These are phyloP conservation scores for Pelodiscus sinensis DNA, from an alignment of 2,113 vertebrate species.

Conservation along the genomic window DNA sequence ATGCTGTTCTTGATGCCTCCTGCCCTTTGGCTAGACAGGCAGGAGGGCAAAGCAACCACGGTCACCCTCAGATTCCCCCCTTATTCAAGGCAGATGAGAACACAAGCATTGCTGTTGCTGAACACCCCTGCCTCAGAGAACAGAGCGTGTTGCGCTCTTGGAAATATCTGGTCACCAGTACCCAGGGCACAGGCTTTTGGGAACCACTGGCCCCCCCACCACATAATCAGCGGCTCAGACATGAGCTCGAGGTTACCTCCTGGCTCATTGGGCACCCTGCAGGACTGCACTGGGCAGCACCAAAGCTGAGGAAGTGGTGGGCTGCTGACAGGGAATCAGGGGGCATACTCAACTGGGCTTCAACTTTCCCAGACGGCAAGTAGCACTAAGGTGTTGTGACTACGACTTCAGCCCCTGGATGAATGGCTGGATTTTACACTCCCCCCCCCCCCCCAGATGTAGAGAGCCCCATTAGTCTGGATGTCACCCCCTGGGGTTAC, in stretches of 20 bases:
- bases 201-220: neutral
- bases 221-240: neutral
- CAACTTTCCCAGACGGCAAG: rapidly evolving
- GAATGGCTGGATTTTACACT: neutral
- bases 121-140: neutral
- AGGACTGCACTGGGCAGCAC: neutral
- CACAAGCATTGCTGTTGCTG: neutral
- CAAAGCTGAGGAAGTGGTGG: neutral
- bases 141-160: neutral
- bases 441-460: too few relatives aligned
- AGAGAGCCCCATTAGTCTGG: neutral
- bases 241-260: neutral
- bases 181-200: neutral
- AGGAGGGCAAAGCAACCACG: neutral
- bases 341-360: neutral
- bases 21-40: neutral
- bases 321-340: neutral
- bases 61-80: rapidly evolving
- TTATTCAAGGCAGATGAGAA: neutral
- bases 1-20: neutral
- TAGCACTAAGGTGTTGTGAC: neutral
- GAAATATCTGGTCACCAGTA: rapidly evolving
- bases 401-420: neutral
- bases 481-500: neutral
- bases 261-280: neutral